Evolutionary conservation across 2,888 invertebrate genomes (phyloP), one percentile per base, ranked within the genome.

Genomic region (Horisme vitalbata): DNA sequence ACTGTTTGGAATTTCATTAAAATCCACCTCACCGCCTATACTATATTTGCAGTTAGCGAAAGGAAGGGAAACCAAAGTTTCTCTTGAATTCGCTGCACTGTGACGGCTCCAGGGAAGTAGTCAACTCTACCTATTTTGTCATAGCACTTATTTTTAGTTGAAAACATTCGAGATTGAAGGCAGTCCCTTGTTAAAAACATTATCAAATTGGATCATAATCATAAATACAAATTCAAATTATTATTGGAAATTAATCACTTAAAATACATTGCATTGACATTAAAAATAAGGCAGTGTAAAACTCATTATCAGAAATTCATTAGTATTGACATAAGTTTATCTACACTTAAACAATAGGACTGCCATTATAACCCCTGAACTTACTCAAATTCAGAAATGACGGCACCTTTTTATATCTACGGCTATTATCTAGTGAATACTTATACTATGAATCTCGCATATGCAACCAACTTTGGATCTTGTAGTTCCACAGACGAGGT

Each of bases 321-420:
- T 60, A 43, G 23, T 24, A 30, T 47, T 55, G 28, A 28, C 20
- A 28, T 24, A 8, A 28, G 15, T 33, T 27, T 30, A 1, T 3
- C 31, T 41, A 43, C 21, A 8, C n/a, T 18, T 24, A 7, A 79
- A 72, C 63, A 70, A 71, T 68, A 65, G 75, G 76, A 83, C 86
- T 83, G 86, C 85, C 79, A 52, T 55, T 60, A 52, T 49, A 72
- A 72, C 71, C 76, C 78, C 70, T 68, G 83, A 86, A 84, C 87
- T 84, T 87, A 89, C 87, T 84, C 83, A 83, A 88, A 88, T 83
- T 88, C 88, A 88, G 80, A 75, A 76, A 82, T 78, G 83, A 75
- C 86, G 85, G 79, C 79, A 80, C 80, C 76, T 67, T 74, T 63
- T 75, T 82, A 79, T 75, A n/a, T 76, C 84, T 86, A 83, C 62